A percentile compares a stretch with the other conserved stretches of the same genome.
phyloP scores from a whole-genome alignment of 2,888 invertebrate species.

The Isoperla grammatica region DNA sequence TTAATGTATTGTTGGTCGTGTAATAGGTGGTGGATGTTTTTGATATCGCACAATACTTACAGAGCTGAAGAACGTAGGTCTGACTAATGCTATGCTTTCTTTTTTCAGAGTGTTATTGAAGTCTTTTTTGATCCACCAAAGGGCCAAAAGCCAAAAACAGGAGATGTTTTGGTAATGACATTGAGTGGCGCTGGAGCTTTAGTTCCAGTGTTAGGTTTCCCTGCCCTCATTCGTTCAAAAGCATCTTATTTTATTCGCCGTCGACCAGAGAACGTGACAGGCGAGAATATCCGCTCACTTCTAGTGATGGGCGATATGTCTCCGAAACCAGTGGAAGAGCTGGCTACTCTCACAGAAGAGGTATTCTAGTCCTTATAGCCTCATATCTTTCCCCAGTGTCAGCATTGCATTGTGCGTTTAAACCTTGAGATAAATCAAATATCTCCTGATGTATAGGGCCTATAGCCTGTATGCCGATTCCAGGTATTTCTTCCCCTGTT shows the following conservation, averaged over 20 bases:
- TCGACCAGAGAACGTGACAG: constrained; percentile 54
- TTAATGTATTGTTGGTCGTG: no score
- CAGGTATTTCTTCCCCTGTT: constrained; percentile 64
- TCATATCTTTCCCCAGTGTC: no score
- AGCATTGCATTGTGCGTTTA: no score
- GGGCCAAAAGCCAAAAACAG: constrained; percentile 39
- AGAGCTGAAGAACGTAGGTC: no score
- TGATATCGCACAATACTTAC: no score
- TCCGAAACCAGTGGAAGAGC: constrained; percentile 62
- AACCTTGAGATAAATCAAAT: no score
- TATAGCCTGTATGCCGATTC: no score
- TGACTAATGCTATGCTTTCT: constrained; percentile 5
- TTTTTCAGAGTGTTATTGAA: constrained; percentile 48
- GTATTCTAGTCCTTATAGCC: constrained; percentile 39
- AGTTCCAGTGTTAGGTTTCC: constrained; percentile 59
- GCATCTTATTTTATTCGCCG: constrained; percentile 72
- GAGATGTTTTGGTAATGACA: constrained; percentile 53
- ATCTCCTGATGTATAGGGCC: no score
- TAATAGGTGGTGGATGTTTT: no score
- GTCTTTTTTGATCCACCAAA: constrained; percentile 46
- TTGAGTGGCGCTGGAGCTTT: constrained; percentile 58
- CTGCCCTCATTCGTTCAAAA: constrained; percentile 57
- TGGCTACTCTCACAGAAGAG: constrained; percentile 63
- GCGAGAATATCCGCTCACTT: constrained; percentile 50
- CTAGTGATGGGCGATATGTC: constrained; percentile 67